These are phyloP conservation scores for Musca domestica DNA, from an alignment of 1,140 invertebrate genomes.

Conservation along the genomic window DNA sequence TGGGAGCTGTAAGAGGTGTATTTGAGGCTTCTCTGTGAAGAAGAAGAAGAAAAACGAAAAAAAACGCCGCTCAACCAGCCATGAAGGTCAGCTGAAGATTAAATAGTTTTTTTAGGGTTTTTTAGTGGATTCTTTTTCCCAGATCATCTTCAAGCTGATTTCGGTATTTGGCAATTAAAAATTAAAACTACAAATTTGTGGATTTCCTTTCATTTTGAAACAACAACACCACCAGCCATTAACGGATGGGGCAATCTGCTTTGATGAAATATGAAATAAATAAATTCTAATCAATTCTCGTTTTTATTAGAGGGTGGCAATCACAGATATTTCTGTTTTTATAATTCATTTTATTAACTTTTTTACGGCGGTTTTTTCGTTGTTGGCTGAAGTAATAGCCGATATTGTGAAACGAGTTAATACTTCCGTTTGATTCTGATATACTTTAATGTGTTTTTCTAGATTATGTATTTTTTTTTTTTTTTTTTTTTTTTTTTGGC, in stretches of 20 bases:
- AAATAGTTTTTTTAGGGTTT: not conserved
- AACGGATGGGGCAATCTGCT: too few species aligned
- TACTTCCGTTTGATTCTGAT: conserved; percentile 14
- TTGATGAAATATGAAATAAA: not conserved
- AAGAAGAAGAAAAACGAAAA: not conserved
- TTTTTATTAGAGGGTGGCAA: not conserved
- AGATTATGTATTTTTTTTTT: too few species aligned
- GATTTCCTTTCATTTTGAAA: too few species aligned
- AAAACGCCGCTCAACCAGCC: not conserved
- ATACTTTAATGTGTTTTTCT: too few species aligned
- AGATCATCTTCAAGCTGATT: too few species aligned
- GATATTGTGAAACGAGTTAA: conserved; percentile 7
- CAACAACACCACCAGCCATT: too few species aligned
- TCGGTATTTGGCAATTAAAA: too few species aligned
- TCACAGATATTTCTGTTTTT: not conserved
- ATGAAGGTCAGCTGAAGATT: conserved; percentile 13
- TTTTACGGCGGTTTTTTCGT: not conserved
- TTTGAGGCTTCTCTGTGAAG: too few species aligned
- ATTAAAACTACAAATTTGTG: too few species aligned
- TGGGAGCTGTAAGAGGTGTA: too few species aligned
- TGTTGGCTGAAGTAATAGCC: too few species aligned
- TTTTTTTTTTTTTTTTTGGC: not conserved
- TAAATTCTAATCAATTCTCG: not conserved
- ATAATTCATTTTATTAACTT: conserved; percentile 8
- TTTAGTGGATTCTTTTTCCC: too few species aligned